Conservation (phyloP, 2,888 invertebrate genomes). For the Ochropleura plecta region DNA sequence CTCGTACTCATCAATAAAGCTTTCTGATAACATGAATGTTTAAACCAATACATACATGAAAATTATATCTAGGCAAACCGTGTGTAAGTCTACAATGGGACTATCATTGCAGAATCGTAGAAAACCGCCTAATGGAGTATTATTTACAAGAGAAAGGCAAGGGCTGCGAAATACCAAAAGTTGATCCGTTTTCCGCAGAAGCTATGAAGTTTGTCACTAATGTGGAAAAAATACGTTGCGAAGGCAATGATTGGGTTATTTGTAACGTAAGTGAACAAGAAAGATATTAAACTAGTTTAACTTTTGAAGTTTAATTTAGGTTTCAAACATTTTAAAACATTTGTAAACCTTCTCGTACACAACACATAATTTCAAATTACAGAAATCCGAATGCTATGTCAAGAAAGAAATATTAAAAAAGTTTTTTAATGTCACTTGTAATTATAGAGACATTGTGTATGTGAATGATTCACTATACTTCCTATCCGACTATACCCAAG, state of each 20-base stretch:
- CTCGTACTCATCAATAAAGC: background rate
- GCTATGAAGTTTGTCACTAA: constrained; percentile 93
- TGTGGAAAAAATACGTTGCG: constrained; percentile 92
- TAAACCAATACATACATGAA: too few species aligned
- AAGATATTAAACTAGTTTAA: background rate
- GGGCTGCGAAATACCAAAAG: constrained; percentile 84
- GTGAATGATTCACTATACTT: constrained; percentile 91
- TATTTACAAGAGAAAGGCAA: constrained; percentile 81
- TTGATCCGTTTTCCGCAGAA: constrained; percentile 91
- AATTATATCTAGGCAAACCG: background rate
- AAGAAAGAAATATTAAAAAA: constrained; percentile 72
- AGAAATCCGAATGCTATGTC: constrained; percentile 88
- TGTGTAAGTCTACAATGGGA: background rate
- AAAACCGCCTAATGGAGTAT: constrained; percentile 25
- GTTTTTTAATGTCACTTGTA: constrained; percentile 82
- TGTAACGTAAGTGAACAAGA: constrained; percentile 91
- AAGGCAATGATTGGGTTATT: constrained; percentile 94
- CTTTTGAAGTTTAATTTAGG: background rate
- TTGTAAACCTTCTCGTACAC: background rate
- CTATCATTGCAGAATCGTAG: constrained; percentile 51
- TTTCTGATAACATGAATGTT: too few species aligned
- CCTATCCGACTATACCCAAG: constrained; percentile 87
- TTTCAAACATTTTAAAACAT: background rate
- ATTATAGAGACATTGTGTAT: constrained; percentile 93
- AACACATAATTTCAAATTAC: constrained; percentile 67